Conservation (phyloP, 2,888 invertebrate species). For the Timandra comae region DNA sequence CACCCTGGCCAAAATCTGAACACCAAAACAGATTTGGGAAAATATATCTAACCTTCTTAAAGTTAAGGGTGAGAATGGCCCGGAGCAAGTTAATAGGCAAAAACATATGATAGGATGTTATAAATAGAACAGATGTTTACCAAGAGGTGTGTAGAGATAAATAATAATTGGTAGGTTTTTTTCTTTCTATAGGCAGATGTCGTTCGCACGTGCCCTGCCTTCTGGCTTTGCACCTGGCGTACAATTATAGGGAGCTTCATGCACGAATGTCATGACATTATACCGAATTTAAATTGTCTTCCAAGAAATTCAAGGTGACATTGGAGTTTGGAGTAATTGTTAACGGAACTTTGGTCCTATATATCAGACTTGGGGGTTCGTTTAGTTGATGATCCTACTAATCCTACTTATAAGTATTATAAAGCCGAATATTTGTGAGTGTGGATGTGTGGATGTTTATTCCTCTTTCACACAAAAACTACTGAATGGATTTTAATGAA, state of each 20-base stretch:
- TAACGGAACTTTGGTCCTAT: too few species aligned
- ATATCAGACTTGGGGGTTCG: too few species aligned
- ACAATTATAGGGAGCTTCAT: constrained; percentile 44
- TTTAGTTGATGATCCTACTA: too few species aligned
- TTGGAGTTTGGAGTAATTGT: too few species aligned
- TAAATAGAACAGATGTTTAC: constrained; percentile 55
- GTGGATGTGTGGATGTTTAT: too few species aligned
- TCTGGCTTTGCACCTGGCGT: constrained; percentile 57
- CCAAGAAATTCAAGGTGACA: too few species aligned
- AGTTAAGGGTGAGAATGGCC: constrained; percentile 6
- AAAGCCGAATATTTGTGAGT: too few species aligned
- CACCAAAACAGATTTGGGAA: not conserved
- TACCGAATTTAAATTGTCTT: too few species aligned
- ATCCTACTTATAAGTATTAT: too few species aligned
- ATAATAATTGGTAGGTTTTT: constrained; percentile 37
- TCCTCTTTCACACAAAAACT: too few species aligned
- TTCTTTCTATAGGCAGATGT: constrained; percentile 58
- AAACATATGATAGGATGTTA: constrained; percentile 37
- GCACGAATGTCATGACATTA: constrained; percentile 31
- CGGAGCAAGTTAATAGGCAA: constrained; percentile 6
- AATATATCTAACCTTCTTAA: constrained; percentile 1
- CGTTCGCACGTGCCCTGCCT: constrained; percentile 57
- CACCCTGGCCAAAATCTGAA: constrained; percentile 3
- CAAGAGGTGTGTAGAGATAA: constrained; percentile 50
- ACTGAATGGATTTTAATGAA: too few species aligned